Percentiles rank a stretch among this genome's conserved stretches.
Conservation (phyloP, 2,797 vertebrate genomes). For the Tauraco hartlaubi region DNA sequence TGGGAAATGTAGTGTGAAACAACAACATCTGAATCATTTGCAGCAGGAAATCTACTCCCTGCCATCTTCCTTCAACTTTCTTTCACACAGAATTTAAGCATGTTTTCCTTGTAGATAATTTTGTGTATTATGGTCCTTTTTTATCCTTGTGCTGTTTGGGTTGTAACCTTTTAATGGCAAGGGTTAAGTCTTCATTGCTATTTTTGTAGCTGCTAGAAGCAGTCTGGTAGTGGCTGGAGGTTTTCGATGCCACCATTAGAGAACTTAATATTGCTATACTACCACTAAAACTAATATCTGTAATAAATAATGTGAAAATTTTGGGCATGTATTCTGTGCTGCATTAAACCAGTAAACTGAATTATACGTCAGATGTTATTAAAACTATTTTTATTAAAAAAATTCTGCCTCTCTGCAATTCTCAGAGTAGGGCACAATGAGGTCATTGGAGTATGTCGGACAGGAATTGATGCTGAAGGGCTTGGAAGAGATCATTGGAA, state of each 20-base stretch:
- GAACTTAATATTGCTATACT: neutral
- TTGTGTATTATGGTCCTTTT: neutral
- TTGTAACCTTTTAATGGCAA: neutral
- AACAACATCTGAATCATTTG: neutral
- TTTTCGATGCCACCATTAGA: neutral
- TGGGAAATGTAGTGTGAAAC: neutral
- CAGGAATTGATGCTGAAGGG: conserved; percentile 93
- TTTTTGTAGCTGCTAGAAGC: conserved; percentile 8
- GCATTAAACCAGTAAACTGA: neutral
- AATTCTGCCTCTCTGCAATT: neutral
- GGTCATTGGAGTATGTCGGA: conserved; percentile 94
- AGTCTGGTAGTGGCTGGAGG: neutral
- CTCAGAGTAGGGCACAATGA: conserved; percentile 97
- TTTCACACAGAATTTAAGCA: neutral
- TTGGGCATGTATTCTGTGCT: neutral
- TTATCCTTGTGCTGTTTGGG: neutral
- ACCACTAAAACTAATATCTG: conserved; percentile 8
- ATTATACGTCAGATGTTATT: conserved; percentile 11
- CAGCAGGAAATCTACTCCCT: neutral
- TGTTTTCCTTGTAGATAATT: neutral
- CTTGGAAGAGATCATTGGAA: conserved; percentile 98
- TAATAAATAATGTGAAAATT: neutral
- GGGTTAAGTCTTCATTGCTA: neutral
- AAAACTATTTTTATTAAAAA: conserved; percentile 8
- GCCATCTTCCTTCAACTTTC: neutral